A percentile compares a stretch with the other conserved stretches of the same genome.
phyloP scores from a whole-genome alignment of 2,113 vertebrate species.

The Channa maculata region DNA sequence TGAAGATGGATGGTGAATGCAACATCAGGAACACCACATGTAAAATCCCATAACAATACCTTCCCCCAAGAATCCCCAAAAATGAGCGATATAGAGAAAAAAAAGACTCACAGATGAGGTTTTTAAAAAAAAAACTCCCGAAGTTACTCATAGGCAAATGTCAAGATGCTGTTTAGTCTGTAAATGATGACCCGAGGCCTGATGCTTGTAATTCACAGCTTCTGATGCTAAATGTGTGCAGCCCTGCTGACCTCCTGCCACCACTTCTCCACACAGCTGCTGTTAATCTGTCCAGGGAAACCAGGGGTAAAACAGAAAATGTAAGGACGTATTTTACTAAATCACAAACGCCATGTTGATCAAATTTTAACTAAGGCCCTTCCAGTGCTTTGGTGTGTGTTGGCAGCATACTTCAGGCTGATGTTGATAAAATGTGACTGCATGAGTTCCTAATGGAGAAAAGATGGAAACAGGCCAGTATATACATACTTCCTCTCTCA shows the following conservation, averaged over 20 bases:
- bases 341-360: not conserved
- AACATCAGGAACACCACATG: too few relatives aligned
- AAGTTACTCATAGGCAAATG: not conserved
- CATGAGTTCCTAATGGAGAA: slow-evolving; percentile 46
- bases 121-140: not conserved
- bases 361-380: not conserved
- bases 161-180: not conserved
- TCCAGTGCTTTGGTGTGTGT: slow-evolving; percentile 66
- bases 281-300: slow-evolving; percentile 14
- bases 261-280: not conserved
- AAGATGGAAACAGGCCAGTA: slow-evolving; percentile 51
- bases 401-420: slow-evolving; percentile 61
- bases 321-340: slow-evolving; percentile 13
- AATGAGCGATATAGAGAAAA: not conserved
- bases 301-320: slow-evolving; percentile 15
- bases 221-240: slow-evolving; percentile 11
- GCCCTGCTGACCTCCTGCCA: not conserved
- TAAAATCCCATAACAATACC: too few relatives aligned
- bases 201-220: slow-evolving; percentile 28
- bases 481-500: slow-evolving; percentile 27
- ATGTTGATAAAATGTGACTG: slow-evolving; percentile 76
- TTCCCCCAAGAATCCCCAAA: too few relatives aligned
- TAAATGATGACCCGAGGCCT: not conserved
- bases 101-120: too few relatives aligned
- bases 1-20: too few relatives aligned